A percentile compares a stretch with the other conserved stretches of the same genome.
Evolutionary conservation across 2,888 invertebrate genomes (phyloP).

Genomic region (Troides aeacus): DNA sequence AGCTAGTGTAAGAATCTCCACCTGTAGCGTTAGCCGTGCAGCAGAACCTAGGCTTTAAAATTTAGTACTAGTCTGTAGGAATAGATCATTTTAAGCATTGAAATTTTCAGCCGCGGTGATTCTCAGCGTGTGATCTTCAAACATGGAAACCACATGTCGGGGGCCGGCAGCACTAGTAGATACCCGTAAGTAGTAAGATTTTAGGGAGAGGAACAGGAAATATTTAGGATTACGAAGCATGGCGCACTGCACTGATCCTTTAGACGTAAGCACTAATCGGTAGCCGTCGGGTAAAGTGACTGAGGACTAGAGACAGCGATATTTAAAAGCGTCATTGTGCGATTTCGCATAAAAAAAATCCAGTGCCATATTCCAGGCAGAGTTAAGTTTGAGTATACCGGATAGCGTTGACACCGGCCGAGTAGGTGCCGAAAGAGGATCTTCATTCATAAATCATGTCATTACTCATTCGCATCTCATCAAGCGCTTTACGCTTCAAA

Average conservation of each 20-base stretch:
- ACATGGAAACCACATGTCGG: constrained; percentile 86
- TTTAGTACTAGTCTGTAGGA: constrained; percentile 25
- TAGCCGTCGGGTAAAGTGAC: constrained; percentile 15
- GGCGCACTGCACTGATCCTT: constrained; percentile 21
- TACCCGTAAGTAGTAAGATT: constrained; percentile 81
- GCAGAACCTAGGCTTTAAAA: constrained; percentile 16
- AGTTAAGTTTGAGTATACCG: constrained; percentile 26
- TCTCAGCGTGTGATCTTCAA: constrained; percentile 87
- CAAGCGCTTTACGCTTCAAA: constrained; percentile 12
- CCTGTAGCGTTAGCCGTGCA: constrained; percentile 18
- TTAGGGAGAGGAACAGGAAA: constrained; percentile 5
- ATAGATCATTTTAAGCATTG: constrained; percentile 28
- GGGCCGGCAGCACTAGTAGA: constrained; percentile 82
- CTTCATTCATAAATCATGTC: constrained; percentile 16
- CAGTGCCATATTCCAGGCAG: background rate
- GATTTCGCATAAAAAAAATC: background rate
- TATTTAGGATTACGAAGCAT: constrained; percentile 13
- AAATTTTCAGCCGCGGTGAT: constrained; percentile 83
- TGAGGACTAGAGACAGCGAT: constrained; percentile 26
- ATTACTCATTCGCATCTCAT: constrained; percentile 20
- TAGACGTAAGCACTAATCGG: constrained; percentile 22
- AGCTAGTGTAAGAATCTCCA: constrained; percentile 9
- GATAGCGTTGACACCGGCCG: constrained; percentile 14
- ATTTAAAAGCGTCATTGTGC: background rate
- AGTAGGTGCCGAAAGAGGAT: constrained; percentile 2